These are phyloP conservation scores for Trachymyrmex cornetzi DNA, from an alignment of 1,140 invertebrate genomes.

Conservation along the genomic window DNA sequence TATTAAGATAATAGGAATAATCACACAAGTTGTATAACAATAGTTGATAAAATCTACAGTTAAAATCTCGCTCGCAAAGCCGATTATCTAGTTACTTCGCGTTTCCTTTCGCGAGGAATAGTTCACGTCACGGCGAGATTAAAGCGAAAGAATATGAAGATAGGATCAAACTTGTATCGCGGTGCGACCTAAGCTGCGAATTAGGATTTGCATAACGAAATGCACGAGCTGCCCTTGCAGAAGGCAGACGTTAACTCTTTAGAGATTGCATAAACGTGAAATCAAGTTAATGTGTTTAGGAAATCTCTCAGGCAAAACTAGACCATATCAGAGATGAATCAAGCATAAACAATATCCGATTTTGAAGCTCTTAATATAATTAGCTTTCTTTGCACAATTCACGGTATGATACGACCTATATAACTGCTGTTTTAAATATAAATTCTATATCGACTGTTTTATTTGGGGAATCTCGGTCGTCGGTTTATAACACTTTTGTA, in stretches of 20 bases:
- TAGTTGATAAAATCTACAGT: constrained; percentile 46
- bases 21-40: background rate
- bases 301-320: constrained; percentile 16
- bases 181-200: constrained; percentile 34
- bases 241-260: constrained; percentile 25
- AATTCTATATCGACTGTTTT: constrained; percentile 24
- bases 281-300: constrained; percentile 48
- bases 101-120: constrained; percentile 45
- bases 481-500: constrained; percentile 1
- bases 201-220: constrained; percentile 57
- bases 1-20: background rate
- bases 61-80: constrained; percentile 39
- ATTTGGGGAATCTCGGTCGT: constrained; percentile 27
- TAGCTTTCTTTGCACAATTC: constrained; percentile 15
- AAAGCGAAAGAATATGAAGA: constrained; percentile 45
- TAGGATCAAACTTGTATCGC: constrained; percentile 46
- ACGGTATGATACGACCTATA: background rate
- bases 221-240: constrained; percentile 34
- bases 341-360: constrained; percentile 26
- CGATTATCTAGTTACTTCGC: constrained; percentile 42
- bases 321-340: constrained; percentile 22
- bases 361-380: constrained; percentile 22
- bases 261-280: constrained; percentile 20
- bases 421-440: constrained; percentile 15
- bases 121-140: constrained; percentile 49